Base-by-base conservation (phyloP, 1,140 invertebrate genomes). In the Conopomorpha cramerella region DNA sequence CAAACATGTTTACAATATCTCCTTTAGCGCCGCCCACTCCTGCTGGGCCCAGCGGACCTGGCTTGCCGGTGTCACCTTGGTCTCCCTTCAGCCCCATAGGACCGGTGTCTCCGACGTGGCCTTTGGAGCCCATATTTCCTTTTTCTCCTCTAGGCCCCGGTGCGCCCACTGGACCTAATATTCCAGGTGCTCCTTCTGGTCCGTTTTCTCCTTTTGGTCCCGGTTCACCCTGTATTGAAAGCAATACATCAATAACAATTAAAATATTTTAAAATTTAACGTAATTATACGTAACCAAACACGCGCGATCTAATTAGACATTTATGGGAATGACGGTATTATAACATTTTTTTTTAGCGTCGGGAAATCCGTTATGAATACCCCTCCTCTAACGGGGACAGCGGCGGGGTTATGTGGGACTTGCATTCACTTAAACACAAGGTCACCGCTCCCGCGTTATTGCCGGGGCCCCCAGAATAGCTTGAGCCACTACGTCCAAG, bases 91-190 rank as follows among this genome's bases (percentile, higher is more conserved):
- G 43, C 10, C 89, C 89, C 36, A 80, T 59, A 1, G 78, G 50
- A 3, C 90, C 90, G 4, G 87, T 77, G 44, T 88, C 83, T 14
- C 89, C 89, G 27, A 85, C 77, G 58, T 90, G 88, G 1, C 88
- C 88, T 67, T 90, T 90, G 1, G 78, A 73, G 8, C 89, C 89
- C 54, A 83, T 59, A 43, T 82, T 76, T 7, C 89, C 89, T 45
- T 85, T 74, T 35, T 89, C 86, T 2, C 89, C 89, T 66, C 87
- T 88, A 2, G 76, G 62, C 6, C 85, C 88, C 45, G 79, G 82
- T 2, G 82, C 76, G 4, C 89, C 89, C 3, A 64, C 32, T 17
- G 82, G 77, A 7, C 88, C 89, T 17, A 70, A 54, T 46, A 81
- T 82, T 13, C 89, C 89, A 15, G 81, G 67, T 26, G 61, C 60